phyloP scores from a whole-genome alignment of 2,888 invertebrate genomes.

The Drosophila falleni region DNA sequence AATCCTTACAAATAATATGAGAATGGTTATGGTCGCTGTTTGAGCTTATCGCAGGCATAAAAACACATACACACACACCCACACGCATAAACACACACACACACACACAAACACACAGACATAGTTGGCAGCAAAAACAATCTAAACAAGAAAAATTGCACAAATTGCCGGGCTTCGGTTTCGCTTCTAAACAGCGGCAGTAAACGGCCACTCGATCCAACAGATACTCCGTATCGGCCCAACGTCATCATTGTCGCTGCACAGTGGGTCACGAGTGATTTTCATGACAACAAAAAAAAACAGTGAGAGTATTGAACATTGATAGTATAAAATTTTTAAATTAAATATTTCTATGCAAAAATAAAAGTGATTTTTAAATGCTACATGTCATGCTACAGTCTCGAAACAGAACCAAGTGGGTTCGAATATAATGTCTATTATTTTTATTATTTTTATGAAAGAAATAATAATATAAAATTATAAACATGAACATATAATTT shows the following conservation, averaged over 20 bases:
- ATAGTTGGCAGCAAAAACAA: slow-evolving; percentile 61
- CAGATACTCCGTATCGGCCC: slow-evolving; percentile 44
- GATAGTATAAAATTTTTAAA: too few species aligned
- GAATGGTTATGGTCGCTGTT: slow-evolving; percentile 74
- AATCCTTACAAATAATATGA: slow-evolving; percentile 82
- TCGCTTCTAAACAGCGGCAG: slow-evolving; percentile 67
- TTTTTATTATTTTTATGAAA: too few species aligned
- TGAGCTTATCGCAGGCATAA: slow-evolving; percentile 78
- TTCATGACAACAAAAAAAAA: not conserved
- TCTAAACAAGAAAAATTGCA: slow-evolving; percentile 78
- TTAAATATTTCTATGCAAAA: too few species aligned
- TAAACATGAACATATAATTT: not conserved
- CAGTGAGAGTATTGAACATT: too few species aligned
- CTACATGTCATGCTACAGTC: too few species aligned
- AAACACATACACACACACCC: slow-evolving; percentile 48
- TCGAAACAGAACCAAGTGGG: too few species aligned
- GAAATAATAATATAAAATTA: too few species aligned
- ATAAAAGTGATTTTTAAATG: too few species aligned
- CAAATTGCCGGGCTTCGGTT: slow-evolving; percentile 76
- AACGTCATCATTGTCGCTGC: slow-evolving; percentile 46
- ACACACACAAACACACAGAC: slow-evolving; percentile 25
- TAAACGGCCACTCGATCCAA: slow-evolving; percentile 53
- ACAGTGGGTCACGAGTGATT: slow-evolving; percentile 38
- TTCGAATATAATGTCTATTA: too few species aligned
- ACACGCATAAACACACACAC: slow-evolving; percentile 28